Conservation (phyloP, 2,113 vertebrate species). For the Apodemus sylvaticus region DNA sequence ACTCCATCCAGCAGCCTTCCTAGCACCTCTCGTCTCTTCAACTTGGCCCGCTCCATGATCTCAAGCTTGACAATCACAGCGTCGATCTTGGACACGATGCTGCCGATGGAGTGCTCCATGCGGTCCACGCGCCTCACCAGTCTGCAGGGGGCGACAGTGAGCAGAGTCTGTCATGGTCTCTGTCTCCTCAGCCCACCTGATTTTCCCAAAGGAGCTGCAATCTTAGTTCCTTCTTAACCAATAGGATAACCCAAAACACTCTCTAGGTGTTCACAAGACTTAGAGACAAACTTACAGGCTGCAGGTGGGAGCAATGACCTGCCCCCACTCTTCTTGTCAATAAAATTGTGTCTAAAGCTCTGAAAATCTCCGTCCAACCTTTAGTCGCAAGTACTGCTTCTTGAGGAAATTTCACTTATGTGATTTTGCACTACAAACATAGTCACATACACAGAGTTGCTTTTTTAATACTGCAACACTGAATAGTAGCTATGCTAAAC, state of each 20-base stretch:
- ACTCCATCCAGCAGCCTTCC: conserved; percentile 93
- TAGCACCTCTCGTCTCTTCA: conserved; percentile 96
- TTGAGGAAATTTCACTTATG: neutral
- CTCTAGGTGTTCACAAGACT: neutral
- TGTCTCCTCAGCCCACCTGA: rapidly evolving
- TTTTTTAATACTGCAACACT: neutral
- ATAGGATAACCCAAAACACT: neutral
- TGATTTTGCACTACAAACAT: neutral
- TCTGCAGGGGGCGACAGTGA: conserved; percentile 80
- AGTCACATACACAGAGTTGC: neutral
- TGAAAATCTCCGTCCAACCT: neutral
- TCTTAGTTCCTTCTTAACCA: neutral
- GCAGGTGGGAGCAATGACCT: neutral
- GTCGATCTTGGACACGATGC: conserved; percentile 98
- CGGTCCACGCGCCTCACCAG: conserved; percentile 96
- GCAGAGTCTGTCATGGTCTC: neutral
- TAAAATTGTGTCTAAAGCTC: neutral
- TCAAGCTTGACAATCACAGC: conserved; percentile 98
- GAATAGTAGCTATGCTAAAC: neutral
- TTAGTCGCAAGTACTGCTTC: neutral
- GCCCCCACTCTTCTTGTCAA: neutral
- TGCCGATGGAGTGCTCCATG: conserved; percentile 99
- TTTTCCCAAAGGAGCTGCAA: neutral
- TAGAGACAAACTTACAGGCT: neutral
- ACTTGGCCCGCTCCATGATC: conserved; percentile 95